These are phyloP conservation scores for Raillietiella orientalis DNA, from an alignment of 2,888 invertebrate species.

Conservation along the genomic window DNA sequence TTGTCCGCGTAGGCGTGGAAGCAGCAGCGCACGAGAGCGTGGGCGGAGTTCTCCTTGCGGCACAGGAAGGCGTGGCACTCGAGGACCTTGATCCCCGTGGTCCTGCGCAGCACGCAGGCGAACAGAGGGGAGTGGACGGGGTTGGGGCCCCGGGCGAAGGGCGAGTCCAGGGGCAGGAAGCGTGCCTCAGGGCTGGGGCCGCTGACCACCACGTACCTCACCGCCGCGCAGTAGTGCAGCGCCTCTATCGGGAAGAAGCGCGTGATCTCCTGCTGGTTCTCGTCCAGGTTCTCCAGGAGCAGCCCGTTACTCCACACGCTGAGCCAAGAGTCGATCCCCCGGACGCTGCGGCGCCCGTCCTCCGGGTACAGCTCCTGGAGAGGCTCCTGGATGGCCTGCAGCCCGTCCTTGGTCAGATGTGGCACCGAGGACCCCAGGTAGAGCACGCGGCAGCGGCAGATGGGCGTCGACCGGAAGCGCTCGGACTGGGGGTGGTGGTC, in stretches of 20 bases:
- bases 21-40: constrained; percentile 88
- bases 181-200: constrained; percentile 17
- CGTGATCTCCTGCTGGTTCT: constrained; percentile 69
- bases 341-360: constrained; percentile 53
- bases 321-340: constrained; percentile 82
- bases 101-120: constrained; percentile 77
- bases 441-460: constrained; percentile 79
- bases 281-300: constrained; percentile 69
- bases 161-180: constrained; percentile 81
- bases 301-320: constrained; percentile 93
- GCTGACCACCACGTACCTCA: constrained; percentile 39
- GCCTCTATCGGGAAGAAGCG: constrained; percentile 86
- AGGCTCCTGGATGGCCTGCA: constrained; percentile 90
- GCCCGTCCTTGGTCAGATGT: constrained; percentile 85
- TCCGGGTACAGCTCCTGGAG: constrained; percentile 80
- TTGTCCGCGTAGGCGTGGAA: constrained; percentile 93
- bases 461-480: constrained; percentile 76
- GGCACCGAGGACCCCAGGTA: constrained; percentile 90
- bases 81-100: constrained; percentile 82
- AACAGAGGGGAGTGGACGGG: constrained; percentile 83
- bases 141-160: constrained; percentile 69
- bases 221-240: constrained; percentile 80
- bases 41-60: constrained; percentile 80
- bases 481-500: too few species aligned
- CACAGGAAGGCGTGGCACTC: constrained; percentile 98